Conservation (phyloP, 2,797 vertebrate species). For the Sibirionetta formosa region DNA sequence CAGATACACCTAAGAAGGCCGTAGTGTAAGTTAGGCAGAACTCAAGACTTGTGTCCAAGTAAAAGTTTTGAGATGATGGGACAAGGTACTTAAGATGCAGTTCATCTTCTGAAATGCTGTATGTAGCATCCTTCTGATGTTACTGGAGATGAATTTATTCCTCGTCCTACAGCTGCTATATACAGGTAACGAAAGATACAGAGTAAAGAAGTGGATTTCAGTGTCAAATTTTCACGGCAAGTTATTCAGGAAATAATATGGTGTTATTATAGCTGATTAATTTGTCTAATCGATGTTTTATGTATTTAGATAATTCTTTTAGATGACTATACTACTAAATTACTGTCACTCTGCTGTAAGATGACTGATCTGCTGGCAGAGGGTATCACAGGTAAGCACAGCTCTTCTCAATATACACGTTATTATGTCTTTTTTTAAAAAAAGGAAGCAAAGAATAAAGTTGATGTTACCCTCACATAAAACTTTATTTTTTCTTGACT, state of each 20-base stretch:
- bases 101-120: not conserved
- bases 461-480: not conserved
- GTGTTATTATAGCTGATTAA: not conserved
- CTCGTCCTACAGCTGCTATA: not conserved
- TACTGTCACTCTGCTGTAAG: conserved; percentile 94
- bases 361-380: conserved; percentile 95
- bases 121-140: not conserved
- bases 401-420: not conserved
- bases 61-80: not conserved
- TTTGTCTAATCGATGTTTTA: conserved; percentile 20
- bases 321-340: conserved; percentile 94
- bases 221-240: not conserved
- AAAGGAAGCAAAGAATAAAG: not conserved
- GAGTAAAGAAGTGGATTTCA: not conserved
- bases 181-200: not conserved
- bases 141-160: not conserved
- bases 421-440: not conserved
- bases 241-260: not conserved
- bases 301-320: conserved; percentile 91
- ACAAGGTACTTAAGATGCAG: not conserved
- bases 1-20: not conserved
- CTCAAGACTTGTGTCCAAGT: not conserved
- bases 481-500: too few species aligned
- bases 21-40: not conserved
- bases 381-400: conserved; percentile 91